Evolutionary conservation across 2,797 vertebrate genomes (phyloP), one percentile per base, ranked within the genome.

Genomic region (Alcedo atthis): DNA sequence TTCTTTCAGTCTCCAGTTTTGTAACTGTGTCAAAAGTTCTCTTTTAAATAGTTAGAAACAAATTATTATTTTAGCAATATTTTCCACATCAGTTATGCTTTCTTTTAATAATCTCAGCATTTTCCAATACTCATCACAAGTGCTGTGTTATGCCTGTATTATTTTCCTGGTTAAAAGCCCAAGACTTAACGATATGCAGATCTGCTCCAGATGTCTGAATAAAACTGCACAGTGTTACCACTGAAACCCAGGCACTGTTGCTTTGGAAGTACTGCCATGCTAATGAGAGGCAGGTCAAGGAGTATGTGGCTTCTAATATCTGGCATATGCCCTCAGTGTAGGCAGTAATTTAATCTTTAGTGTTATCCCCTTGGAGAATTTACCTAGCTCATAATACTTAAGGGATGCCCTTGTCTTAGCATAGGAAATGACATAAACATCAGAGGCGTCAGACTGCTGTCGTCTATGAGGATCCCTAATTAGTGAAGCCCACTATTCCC

Each of bases 21-120:
- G 28, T 62, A 87, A 49, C 37, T 8, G 5, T 87, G 82, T 90
- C 75, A 87, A 77, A 91, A 88, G 80, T 58, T 70, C 13, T 88
- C 15, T 61, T 91, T 82, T 70, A 86, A 76, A 86, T 12, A 64
- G 66, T 53, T 76, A 88, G 80, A 70, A 83, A 17, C 18, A 84
- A 89, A 76, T 77, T 43, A 57, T 73, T 76, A n/a, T 64, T 87
- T 89, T 67, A 87, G 67, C 61, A 92, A 55, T 54, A 70, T 91
- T 96, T 94, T 91, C 69, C 24, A 8, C 53, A 54, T 67, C 68
- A 46, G 24, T 49, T 83, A 62, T 43, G 57, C 63, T 76, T 93
- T 83, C 22, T 76, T 78, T 68, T 78, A 85, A 87, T 74, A 83
- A 71, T 45, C 46, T 51, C 46, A 69, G 63, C 6, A 7, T 91